Percentiles rank a stretch among this genome's conserved stretches.
phyloP scores from a whole-genome alignment of 2,113 vertebrate genomes.

The Odontophorus gujanensis region DNA sequence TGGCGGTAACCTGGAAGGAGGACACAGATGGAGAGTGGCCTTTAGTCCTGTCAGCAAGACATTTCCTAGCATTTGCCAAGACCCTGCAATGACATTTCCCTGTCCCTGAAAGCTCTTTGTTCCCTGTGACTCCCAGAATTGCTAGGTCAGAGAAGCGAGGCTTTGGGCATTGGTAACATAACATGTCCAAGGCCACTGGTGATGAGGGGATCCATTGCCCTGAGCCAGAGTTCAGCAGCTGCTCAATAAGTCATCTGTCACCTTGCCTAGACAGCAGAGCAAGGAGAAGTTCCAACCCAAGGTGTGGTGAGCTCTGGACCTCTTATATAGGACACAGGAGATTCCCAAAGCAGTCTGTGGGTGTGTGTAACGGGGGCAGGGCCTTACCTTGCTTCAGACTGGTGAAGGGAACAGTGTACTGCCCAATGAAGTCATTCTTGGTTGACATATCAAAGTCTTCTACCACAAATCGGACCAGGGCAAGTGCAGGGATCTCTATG shows the following conservation, averaged over 20 bases:
- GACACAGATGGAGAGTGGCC: not conserved
- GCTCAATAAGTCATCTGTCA: not conserved
- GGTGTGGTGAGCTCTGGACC: not conserved
- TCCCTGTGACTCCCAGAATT: not conserved
- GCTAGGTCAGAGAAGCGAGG: not conserved
- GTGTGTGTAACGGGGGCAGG: not conserved
- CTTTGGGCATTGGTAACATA: not conserved
- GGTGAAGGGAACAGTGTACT: slow-evolving; percentile 88
- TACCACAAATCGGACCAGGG: slow-evolving; percentile 89
- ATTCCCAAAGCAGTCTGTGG: not conserved
- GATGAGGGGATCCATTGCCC: not conserved
- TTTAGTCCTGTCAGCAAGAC: not conserved
- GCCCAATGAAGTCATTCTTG: slow-evolving; percentile 89
- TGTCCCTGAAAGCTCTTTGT: not conserved
- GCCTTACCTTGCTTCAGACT: slow-evolving; percentile 88
- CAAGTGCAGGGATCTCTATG: slow-evolving; percentile 85
- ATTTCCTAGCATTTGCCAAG: not conserved
- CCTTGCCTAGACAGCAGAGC: not conserved
- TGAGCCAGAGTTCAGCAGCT: not conserved
- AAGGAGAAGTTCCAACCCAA: rapidly evolving
- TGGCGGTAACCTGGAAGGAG: slow-evolving; percentile 90
- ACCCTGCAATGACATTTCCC: not conserved
- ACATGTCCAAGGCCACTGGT: rapidly evolving
- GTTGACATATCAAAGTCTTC: slow-evolving; percentile 89
- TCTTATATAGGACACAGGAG: not conserved